A percentile compares a stretch with the other conserved stretches of the same genome.
These are phyloP conservation scores for Aspidiotus destructor DNA, from an alignment of 2,888 invertebrate species.

Conservation along the genomic window DNA sequence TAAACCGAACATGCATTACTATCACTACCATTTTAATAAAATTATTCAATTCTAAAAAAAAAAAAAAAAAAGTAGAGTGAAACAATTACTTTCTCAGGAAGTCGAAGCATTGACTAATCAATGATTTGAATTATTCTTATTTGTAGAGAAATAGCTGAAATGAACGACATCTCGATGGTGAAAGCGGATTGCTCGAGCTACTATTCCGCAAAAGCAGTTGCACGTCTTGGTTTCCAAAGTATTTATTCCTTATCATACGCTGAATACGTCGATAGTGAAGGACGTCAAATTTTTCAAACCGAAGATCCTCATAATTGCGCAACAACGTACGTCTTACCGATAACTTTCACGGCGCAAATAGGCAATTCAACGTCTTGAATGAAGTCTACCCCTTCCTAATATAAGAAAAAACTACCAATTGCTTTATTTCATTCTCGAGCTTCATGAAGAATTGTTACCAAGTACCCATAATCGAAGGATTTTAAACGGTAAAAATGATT, in stretches of 20 bases:
- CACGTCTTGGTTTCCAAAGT: slow-evolving; percentile 59
- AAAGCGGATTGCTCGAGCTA: slow-evolving; percentile 66
- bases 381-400: too few species aligned
- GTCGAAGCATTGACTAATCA: too few species aligned
- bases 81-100: too few species aligned
- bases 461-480: too few species aligned
- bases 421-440: too few species aligned
- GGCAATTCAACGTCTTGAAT: too few species aligned
- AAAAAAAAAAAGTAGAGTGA: too few species aligned
- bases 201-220: slow-evolving; percentile 63
- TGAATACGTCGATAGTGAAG: slow-evolving; percentile 51
- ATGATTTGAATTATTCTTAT: slow-evolving; percentile 29
- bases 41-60: too few species aligned
- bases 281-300: slow-evolving; percentile 55
- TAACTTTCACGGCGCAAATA: slow-evolving; percentile 1
- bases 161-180: slow-evolving; percentile 50
- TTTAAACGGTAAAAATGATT: too few species aligned
- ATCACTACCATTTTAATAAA: too few species aligned
- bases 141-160: slow-evolving; percentile 52
- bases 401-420: too few species aligned
- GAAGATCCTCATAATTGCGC: slow-evolving; percentile 54
- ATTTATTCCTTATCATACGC: slow-evolving; percentile 59
- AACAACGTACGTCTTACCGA: slow-evolving; percentile 46
- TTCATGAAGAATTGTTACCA: background rate
- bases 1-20: too few species aligned